Evolutionary conservation across 2,797 vertebrate genomes (phyloP).

Genomic region (Thaleichthys pacificus): DNA sequence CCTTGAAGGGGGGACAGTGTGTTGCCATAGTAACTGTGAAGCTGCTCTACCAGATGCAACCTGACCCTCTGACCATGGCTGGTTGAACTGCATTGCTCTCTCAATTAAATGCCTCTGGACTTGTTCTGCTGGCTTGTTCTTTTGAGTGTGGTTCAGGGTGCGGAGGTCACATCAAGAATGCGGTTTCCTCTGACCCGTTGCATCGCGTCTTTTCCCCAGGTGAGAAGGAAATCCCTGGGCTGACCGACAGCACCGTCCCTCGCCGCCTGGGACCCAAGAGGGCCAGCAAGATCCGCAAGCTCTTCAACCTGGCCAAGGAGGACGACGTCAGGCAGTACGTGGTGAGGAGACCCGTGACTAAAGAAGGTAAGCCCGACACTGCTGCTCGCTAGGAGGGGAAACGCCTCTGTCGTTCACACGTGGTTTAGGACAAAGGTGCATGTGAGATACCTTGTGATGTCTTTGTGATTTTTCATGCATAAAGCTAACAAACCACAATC

Average conservation of each 20-base stretch:
- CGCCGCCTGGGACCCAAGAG: constrained; percentile 96
- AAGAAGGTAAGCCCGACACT: constrained; percentile 81
- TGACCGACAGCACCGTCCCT: constrained; percentile 96
- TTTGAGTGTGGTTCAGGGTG: neutral
- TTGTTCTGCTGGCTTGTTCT: neutral
- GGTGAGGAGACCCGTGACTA: constrained; percentile 92
- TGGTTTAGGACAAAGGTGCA: neutral
- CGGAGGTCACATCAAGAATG: neutral
- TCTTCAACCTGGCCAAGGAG: constrained; percentile 97
- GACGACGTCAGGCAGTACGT: constrained; percentile 97
- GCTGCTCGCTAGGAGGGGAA: neutral
- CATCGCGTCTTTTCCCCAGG: constrained; percentile 62
- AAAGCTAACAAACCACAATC: too few relatives aligned
- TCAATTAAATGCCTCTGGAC: constrained; percentile 27
- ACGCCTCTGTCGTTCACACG: too few relatives aligned
- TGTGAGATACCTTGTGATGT: neutral
- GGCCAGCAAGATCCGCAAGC: constrained; percentile 96
- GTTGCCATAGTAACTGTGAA: constrained; percentile 75
- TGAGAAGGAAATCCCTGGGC: constrained; percentile 96
- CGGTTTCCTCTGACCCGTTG: neutral
- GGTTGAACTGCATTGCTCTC: constrained; percentile 72
- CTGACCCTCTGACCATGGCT: constrained; percentile 51
- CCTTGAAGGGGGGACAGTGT: constrained; percentile 77
- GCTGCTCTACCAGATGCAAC: constrained; percentile 70
- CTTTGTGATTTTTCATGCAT: too few relatives aligned